Conservation (phyloP, 2,797 vertebrate species). For the Intellagama lesueurii region DNA sequence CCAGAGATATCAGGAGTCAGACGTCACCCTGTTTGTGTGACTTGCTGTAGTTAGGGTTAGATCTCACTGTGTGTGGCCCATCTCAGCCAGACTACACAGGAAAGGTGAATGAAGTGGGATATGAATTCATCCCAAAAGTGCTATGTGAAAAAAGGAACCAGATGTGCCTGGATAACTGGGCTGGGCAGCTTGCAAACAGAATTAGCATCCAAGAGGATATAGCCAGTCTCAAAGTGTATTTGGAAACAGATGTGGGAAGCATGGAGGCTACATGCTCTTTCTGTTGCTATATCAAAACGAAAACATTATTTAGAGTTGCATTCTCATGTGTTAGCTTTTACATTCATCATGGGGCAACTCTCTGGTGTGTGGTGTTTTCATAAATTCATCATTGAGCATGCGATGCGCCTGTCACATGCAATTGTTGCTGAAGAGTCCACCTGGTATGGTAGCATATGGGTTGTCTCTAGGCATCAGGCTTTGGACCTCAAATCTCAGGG, state of each 20-base stretch:
- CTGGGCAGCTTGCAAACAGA: not conserved
- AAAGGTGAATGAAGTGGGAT: not conserved
- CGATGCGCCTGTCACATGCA: no score
- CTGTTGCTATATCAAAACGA: not conserved
- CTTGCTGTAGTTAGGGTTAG: not conserved
- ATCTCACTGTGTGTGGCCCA: not conserved
- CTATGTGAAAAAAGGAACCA: conserved; percentile 16
- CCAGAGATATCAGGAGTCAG: conserved; percentile 19
- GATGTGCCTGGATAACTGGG: not conserved
- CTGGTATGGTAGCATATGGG: no score
- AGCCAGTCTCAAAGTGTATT: not conserved
- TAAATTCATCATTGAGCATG: no score
- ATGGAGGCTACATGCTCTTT: not conserved
- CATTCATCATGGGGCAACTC: no score
- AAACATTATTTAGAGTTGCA: no score
- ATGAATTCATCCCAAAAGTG: conserved; percentile 25
- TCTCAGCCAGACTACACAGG: not conserved
- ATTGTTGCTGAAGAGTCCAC: no score
- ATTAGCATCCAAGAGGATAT: not conserved
- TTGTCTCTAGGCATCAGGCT: no score
- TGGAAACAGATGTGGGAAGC: conserved; percentile 44
- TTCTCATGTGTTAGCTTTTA: no score
- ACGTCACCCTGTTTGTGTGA: not conserved
- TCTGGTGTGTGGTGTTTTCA: no score
- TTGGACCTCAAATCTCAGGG: no score